Evolutionary conservation across 2,113 vertebrate genomes (phyloP).

Genomic region (Paratilapia polleni): DNA sequence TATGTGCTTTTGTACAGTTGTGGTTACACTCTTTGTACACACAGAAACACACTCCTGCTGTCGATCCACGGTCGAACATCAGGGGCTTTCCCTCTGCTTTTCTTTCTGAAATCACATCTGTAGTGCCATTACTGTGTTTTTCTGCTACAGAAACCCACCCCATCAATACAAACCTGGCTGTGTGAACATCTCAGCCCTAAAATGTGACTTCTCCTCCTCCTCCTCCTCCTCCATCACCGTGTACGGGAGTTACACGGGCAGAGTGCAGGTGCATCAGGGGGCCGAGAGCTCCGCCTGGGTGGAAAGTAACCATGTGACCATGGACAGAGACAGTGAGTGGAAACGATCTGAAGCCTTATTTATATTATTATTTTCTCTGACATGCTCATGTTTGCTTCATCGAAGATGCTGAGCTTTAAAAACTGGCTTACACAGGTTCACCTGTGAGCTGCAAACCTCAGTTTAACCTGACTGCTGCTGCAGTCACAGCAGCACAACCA

Average conservation of each 20-base stretch:
- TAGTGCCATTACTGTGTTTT: background rate
- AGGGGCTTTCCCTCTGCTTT: background rate
- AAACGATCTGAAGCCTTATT: background rate
- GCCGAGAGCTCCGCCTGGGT: constrained; percentile 64
- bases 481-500: too few species aligned
- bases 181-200: constrained; percentile 19
- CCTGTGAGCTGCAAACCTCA: too few species aligned
- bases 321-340: constrained; percentile 72
- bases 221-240: background rate
- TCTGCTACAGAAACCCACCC: background rate
- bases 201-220: constrained; percentile 62
- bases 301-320: background rate
- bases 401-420: too few species aligned
- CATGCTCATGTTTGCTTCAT: too few species aligned
- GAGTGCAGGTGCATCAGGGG: constrained; percentile 43
- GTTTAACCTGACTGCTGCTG: too few species aligned
- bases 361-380: too few species aligned
- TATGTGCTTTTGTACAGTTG: too few species aligned
- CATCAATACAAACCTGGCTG: rapidly evolving
- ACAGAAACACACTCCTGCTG: too few species aligned
- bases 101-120: background rate
- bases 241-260: constrained; percentile 45
- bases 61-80: background rate
- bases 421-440: too few species aligned
- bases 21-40: too few species aligned